phyloP scores from a whole-genome alignment of 2,888 invertebrate genomes.

The Amorpha juglandis region DNA sequence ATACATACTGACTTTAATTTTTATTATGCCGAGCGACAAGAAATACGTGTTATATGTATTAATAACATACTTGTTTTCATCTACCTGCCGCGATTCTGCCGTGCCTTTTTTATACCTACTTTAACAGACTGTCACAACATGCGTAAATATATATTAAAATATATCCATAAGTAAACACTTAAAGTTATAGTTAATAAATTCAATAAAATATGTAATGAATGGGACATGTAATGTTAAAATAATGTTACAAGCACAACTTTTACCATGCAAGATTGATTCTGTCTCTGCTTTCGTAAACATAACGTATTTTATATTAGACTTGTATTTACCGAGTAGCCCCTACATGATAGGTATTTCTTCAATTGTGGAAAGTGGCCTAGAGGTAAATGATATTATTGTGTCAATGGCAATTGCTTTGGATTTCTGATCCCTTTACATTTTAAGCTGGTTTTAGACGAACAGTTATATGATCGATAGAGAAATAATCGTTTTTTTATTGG shows the following conservation, averaged over 20 bases:
- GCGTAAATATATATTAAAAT: no score
- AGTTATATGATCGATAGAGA: not conserved
- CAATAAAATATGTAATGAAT: no score
- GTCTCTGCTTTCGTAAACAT: not conserved
- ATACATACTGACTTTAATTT: not conserved
- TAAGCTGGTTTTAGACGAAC: not conserved
- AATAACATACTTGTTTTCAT: no score
- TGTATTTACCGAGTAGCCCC: conserved; percentile 6
- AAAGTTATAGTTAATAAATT: no score
- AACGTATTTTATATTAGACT: not conserved
- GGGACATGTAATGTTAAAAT: no score
- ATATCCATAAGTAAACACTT: no score
- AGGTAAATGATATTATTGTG: conserved; percentile 10
- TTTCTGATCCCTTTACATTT: not conserved
- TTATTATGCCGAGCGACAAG: not conserved
- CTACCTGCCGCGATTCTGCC: not conserved
- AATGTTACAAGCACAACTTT: not conserved
- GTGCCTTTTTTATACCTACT: not conserved
- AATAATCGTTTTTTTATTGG: no score
- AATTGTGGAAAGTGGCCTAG: conserved; percentile 16
- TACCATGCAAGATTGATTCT: not conserved
- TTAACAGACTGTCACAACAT: no score
- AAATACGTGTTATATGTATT: not conserved
- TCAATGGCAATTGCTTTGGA: conserved; percentile 9
- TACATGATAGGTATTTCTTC: conserved; percentile 7